Percentiles rank a stretch among this genome's conserved stretches.
Conservation (phyloP, 2,888 invertebrate genomes). For the Zootermopsis nevadensis region DNA sequence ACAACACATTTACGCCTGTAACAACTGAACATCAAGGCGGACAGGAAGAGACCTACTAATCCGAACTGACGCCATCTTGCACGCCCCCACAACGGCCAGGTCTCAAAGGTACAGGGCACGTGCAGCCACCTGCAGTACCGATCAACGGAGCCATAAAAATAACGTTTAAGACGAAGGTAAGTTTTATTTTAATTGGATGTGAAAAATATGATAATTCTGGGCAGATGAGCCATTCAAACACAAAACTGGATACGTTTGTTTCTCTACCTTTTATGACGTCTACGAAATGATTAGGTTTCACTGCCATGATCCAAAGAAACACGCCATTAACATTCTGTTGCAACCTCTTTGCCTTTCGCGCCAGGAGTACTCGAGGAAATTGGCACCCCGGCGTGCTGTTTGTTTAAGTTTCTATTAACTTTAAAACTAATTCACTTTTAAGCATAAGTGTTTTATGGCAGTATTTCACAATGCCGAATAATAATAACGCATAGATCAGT, state of each 20-base stretch:
- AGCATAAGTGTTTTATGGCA: not conserved
- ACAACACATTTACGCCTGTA: no score
- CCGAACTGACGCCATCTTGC: no score
- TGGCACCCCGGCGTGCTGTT: slow-evolving; percentile 7
- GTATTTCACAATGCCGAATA: not conserved
- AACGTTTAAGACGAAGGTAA: not conserved
- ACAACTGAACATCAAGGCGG: not conserved
- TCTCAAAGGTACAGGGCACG: not conserved
- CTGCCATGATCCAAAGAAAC: not conserved
- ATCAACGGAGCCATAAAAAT: not conserved
- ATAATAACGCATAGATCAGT: no score
- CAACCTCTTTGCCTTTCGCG: not conserved
- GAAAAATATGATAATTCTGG: slow-evolving; percentile 16
- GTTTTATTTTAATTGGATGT: slow-evolving; percentile 12
- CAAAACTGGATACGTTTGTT: slow-evolving; percentile 13
- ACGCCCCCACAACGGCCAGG: no score
- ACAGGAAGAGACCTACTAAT: not conserved
- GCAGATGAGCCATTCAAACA: slow-evolving; percentile 12
- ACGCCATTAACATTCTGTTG: slow-evolving; percentile 2
- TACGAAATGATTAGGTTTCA: slow-evolving; percentile 2
- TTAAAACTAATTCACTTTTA: not conserved
- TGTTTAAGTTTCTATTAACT: slow-evolving; percentile 12
- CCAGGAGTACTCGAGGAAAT: not conserved
- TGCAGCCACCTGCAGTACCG: not conserved
- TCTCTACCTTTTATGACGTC: slow-evolving; percentile 1